A percentile compares a stretch with the other conserved stretches of the same genome.
Evolutionary conservation across 2,797 vertebrate genomes (phyloP).

Genomic region (Delichon dasypus): DNA sequence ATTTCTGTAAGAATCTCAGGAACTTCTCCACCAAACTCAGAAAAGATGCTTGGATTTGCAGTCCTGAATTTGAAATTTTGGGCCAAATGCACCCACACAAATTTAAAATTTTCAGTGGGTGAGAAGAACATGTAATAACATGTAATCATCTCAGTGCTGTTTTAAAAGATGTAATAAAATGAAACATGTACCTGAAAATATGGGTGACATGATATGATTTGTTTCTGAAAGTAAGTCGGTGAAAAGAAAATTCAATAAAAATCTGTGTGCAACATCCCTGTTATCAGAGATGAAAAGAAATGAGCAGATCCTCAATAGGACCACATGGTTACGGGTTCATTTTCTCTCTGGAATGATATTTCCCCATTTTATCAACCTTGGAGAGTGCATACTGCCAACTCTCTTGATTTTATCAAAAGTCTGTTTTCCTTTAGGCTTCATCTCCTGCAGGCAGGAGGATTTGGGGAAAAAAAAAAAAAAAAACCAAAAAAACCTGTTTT

Average conservation of each 20-base stretch:
- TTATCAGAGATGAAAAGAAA: not conserved
- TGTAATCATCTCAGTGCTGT: not conserved
- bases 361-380: not conserved
- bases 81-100: not conserved
- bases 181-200: not conserved
- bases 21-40: not conserved
- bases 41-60: not conserved
- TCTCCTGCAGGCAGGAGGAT: not conserved
- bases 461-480: not conserved
- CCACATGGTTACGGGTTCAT: not conserved
- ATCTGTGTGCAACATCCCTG: not conserved
- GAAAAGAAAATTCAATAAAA: not conserved
- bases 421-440: not conserved
- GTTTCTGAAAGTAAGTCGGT: not conserved
- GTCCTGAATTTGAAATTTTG: not conserved
- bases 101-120: not conserved
- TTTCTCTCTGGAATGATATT: not conserved
- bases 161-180: not conserved
- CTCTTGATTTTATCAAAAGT: conserved; percentile 1
- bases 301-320: not conserved
- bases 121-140: not conserved
- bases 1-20: not conserved
- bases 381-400: not conserved
- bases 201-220: not conserved
- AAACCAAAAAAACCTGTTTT: not conserved